Base-by-base conservation (phyloP, 2,888 invertebrate genomes). In the Drosophila eohydei region DNA sequence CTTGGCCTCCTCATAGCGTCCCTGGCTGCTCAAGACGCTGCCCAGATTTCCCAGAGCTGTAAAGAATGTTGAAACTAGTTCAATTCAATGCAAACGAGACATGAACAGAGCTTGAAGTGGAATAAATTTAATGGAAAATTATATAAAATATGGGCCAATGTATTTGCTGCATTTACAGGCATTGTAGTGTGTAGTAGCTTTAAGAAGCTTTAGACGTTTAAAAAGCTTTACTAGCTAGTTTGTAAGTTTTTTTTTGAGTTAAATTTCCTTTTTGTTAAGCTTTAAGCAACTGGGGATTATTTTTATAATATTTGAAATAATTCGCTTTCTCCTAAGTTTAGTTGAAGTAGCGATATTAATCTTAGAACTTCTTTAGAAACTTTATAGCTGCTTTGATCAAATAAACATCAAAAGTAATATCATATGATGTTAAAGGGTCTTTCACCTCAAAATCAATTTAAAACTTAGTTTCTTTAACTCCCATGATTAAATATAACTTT, bases 1-100 rank as follows among this genome's bases (percentile, higher is more conserved):
- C 94, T 98, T 98, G 56, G 99, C 99, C 93, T 98, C 98, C 80
- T 95, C 94, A 64, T 95, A 95, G 86, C 97, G 95, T 52, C 98
- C 98, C 93, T 97, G 96, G 67, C 96, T 95, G 92, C 97, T 98
- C 91, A 98, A 95, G 89, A 99, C 97, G 93, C 98, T 98, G 91
- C 98, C 99, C 93, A 99, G 94, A 94, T 99, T 99, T 78, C 98
- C 98, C 94, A 97, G 97, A 54, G 98, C 98, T 98, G 95, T 78
- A 64, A 64, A 8, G 30, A 46, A n/a, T 16, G 32, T 40, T 11
- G 14, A 30, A 50, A 54, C 34, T 38, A 28, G 40, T 16, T 32
- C 32, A 38, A 16, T 54, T 14, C 32, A 21, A 52, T 32, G 9
- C 28, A 7, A 38, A 26, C n/a, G 9, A 26, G 44, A 41, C 7